These are phyloP conservation scores for Xiphorhynchus elegans DNA, from an alignment of 2,113 vertebrate genomes.

Conservation along the genomic window DNA sequence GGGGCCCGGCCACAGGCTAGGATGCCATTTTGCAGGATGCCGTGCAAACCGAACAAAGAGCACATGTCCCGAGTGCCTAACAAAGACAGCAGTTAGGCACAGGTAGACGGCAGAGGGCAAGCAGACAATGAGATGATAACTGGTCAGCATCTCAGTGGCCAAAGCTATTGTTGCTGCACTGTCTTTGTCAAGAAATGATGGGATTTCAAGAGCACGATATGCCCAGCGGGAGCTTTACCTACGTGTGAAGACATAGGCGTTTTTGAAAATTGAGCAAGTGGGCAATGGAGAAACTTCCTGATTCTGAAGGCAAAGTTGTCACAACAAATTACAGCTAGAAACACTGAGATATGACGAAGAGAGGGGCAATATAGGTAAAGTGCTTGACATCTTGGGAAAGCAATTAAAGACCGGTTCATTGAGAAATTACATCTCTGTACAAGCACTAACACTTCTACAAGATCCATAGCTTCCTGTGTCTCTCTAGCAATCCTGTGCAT, in stretches of 20 bases:
- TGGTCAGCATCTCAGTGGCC: not conserved
- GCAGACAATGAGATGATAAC: not conserved
- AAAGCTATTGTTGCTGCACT: not conserved
- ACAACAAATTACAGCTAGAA: not conserved
- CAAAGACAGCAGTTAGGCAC: not conserved
- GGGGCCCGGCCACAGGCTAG: not conserved
- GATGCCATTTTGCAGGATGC: slow-evolving; percentile 51
- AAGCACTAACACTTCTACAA: not conserved
- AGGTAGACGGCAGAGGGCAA: slow-evolving; percentile 2
- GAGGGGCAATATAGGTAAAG: not conserved
- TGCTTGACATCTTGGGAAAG: not conserved
- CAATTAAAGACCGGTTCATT: not conserved
- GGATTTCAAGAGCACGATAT: not conserved
- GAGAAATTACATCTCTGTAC: not conserved
- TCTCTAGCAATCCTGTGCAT: not conserved
- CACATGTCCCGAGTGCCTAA: not conserved
- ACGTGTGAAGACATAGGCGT: fast-evolving
- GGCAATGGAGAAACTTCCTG: not conserved
- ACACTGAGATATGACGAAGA: not conserved
- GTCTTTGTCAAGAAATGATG: not conserved
- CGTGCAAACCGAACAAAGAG: slow-evolving; percentile 50
- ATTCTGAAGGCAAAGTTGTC: not conserved
- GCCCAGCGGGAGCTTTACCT: not conserved
- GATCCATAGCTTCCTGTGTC: not conserved
- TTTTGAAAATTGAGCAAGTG: not conserved